Evolutionary conservation across 2,888 invertebrate genomes (phyloP).

Genomic region (Agrilus mali): DNA sequence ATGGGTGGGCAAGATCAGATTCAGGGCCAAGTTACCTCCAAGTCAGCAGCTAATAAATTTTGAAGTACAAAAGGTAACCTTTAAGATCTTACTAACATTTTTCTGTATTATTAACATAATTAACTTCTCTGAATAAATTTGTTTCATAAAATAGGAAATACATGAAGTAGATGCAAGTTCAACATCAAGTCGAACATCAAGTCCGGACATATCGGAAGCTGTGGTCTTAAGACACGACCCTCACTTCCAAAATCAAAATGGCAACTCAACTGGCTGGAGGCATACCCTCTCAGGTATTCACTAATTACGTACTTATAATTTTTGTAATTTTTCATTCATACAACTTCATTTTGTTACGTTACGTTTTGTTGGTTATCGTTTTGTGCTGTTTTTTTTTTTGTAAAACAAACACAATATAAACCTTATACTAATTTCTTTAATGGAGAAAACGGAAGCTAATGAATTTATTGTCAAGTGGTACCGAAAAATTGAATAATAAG

Average conservation of each 20-base stretch:
- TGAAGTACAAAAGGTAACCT: slow-evolving; percentile 38
- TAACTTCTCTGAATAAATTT: slow-evolving; percentile 2
- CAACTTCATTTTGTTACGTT: too few species aligned
- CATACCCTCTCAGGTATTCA: slow-evolving; percentile 28
- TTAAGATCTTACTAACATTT: background rate
- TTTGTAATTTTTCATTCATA: too few species aligned
- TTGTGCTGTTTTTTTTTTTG: too few species aligned
- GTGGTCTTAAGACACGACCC: slow-evolving; percentile 29
- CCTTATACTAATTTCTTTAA: too few species aligned
- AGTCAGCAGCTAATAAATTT: slow-evolving; percentile 79
- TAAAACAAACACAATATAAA: too few species aligned
- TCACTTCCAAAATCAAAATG: slow-evolving; percentile 26
- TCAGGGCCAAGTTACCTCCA: slow-evolving; percentile 86
- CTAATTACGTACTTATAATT: too few species aligned
- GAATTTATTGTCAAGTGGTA: too few species aligned
- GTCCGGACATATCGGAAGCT: slow-evolving; percentile 36
- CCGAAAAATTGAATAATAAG: too few species aligned
- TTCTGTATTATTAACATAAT: slow-evolving; percentile 26
- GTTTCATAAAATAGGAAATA: slow-evolving; percentile 23
- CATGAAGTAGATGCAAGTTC: slow-evolving; percentile 35
- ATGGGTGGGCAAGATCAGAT: slow-evolving; percentile 86
- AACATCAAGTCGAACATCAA: slow-evolving; percentile 42
- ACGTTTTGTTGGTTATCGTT: too few species aligned
- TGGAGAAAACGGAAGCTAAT: too few species aligned
- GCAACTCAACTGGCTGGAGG: slow-evolving; percentile 18